Conservation (phyloP, 64 coral and sea anemone genomes). For the Hydrozoanthus tunicans region DNA sequence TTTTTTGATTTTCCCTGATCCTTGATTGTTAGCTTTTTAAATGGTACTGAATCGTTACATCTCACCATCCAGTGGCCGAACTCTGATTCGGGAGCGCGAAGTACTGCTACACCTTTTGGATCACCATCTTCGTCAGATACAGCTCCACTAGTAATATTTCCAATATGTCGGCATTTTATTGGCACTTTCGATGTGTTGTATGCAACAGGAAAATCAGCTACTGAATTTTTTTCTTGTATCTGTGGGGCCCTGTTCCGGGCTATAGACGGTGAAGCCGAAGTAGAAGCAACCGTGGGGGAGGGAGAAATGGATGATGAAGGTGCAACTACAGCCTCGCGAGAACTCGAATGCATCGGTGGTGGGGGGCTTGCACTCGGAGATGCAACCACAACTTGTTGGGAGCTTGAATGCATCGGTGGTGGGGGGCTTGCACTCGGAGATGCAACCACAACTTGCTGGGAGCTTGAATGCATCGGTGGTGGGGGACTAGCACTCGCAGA, state of each 20-base stretch:
- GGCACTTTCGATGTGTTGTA: slow-evolving; percentile 26
- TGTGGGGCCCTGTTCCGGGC: background rate
- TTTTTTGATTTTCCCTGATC: background rate
- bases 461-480: too few species aligned
- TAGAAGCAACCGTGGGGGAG: background rate
- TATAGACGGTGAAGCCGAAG: background rate
- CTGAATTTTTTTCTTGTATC: background rate
- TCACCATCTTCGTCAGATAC: background rate
- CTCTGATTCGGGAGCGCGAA: background rate
- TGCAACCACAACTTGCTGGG: too few species aligned
- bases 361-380: too few species aligned
- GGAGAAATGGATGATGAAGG: background rate
- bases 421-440: too few species aligned
- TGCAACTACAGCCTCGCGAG: too few species aligned
- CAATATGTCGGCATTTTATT: background rate
- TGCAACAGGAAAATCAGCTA: background rate
- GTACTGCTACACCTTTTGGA: background rate
- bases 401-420: too few species aligned
- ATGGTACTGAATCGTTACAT: background rate
- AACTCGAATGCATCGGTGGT: too few species aligned
- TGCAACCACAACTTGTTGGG: too few species aligned
- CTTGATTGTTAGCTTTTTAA: background rate
- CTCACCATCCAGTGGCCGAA: slow-evolving; percentile 25
- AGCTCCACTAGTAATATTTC: background rate
- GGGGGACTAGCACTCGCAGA: too few species aligned